phyloP scores from a whole-genome alignment of 2,888 invertebrate genomes.

The Nezara viridula region DNA sequence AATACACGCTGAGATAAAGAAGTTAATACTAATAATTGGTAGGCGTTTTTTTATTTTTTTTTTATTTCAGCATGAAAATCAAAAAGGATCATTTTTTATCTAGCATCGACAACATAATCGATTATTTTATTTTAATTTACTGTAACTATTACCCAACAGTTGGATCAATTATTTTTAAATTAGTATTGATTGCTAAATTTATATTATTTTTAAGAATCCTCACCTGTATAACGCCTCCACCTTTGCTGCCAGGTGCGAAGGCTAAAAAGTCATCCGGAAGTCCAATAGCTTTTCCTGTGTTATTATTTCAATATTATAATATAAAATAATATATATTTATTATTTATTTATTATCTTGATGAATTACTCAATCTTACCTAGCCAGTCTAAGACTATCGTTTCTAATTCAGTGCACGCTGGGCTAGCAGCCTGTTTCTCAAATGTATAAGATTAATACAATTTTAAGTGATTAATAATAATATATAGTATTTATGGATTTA shows the following conservation, averaged over 20 bases:
- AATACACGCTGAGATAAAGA: too few relatives aligned
- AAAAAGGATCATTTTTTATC: too few relatives aligned
- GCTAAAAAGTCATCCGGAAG: slow-evolving; percentile 90
- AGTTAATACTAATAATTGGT: too few relatives aligned
- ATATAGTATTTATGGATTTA: not conserved
- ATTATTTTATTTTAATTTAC: too few relatives aligned
- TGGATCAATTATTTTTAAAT: too few relatives aligned
- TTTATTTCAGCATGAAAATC: too few relatives aligned
- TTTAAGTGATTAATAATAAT: not conserved
- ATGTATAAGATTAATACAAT: not conserved
- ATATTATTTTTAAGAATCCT: too few relatives aligned
- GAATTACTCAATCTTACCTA: slow-evolving; percentile 79
- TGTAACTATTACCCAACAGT: too few relatives aligned
- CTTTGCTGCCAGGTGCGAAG: slow-evolving; percentile 85
- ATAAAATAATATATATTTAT: not conserved
- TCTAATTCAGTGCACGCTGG: slow-evolving; percentile 97
- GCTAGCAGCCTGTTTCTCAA: slow-evolving; percentile 86
- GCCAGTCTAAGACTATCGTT: slow-evolving; percentile 95
- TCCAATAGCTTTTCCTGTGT: slow-evolving; percentile 87
- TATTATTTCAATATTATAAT: not conserved
- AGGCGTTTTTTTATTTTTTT: too few relatives aligned
- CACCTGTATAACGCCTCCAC: slow-evolving; percentile 92
- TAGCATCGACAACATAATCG: too few relatives aligned
- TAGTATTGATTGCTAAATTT: too few relatives aligned
- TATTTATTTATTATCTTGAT: not conserved